Conservation (phyloP, 2,113 vertebrate species). For the human (Homo sapiens) region DNA sequence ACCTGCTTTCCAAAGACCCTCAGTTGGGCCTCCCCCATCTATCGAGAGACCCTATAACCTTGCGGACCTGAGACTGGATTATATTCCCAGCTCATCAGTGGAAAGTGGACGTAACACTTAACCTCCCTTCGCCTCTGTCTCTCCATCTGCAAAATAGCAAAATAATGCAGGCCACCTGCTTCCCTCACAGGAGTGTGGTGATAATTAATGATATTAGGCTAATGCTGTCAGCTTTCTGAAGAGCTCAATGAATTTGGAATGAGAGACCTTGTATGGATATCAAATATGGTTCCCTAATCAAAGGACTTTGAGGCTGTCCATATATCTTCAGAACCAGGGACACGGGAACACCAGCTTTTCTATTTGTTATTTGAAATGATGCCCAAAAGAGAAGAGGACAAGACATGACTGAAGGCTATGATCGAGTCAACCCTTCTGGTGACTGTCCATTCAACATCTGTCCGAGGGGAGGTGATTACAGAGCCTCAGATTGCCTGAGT, state of each 20-base stretch:
- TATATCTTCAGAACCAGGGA: slow-evolving; percentile 58
- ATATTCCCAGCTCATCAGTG: background rate
- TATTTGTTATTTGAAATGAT: slow-evolving; percentile 71
- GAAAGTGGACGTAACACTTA: background rate
- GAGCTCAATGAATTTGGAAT: background rate
- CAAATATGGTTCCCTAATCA: background rate
- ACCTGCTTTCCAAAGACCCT: background rate
- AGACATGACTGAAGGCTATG: slow-evolving; percentile 69
- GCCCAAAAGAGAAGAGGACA: slow-evolving; percentile 66
- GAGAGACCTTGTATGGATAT: background rate
- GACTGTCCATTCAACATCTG: slow-evolving; percentile 78
- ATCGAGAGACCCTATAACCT: background rate
- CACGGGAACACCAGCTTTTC: slow-evolving; percentile 7
- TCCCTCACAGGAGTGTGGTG: background rate
- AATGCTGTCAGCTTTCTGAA: slow-evolving; percentile 12
- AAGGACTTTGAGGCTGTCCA: background rate
- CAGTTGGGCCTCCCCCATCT: background rate
- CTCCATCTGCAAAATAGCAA: slow-evolving; percentile 53
- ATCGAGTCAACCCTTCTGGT: slow-evolving; percentile 68
- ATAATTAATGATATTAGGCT: slow-evolving; percentile 17
- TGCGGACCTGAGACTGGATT: background rate
- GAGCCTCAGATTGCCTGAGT: slow-evolving; percentile 28
- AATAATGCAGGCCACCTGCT: slow-evolving; percentile 51
- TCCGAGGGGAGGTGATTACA: background rate
- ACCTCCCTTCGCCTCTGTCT: background rate